These are phyloP conservation scores for Diplazon laetatorius DNA, from an alignment of 2,888 invertebrate species.

Conservation along the genomic window DNA sequence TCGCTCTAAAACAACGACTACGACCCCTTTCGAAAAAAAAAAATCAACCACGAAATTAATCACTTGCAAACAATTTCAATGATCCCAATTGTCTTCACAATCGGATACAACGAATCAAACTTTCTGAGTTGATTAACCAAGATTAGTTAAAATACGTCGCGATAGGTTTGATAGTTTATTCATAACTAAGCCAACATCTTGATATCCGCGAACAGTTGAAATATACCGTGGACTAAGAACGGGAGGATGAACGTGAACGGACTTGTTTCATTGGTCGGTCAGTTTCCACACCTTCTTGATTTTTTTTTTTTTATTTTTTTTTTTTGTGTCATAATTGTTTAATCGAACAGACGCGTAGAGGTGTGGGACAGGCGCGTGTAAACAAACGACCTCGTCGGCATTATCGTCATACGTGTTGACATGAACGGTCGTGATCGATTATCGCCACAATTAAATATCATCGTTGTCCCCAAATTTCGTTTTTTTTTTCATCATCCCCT, in stretches of 20 bases:
- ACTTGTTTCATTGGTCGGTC: slow-evolving; percentile 79
- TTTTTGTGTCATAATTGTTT: slow-evolving; percentile 70
- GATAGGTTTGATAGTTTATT: slow-evolving; percentile 63
- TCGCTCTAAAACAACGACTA: not conserved
- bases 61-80: too few species aligned
- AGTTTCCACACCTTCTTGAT: slow-evolving; percentile 81
- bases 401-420: slow-evolving; percentile 22
- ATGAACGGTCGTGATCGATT: not conserved
- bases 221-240: slow-evolving; percentile 72
- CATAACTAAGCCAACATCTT: slow-evolving; percentile 72
- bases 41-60: too few species aligned
- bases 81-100: too few species aligned
- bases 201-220: slow-evolving; percentile 72
- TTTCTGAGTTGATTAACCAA: slow-evolving; percentile 19
- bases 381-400: slow-evolving; percentile 45
- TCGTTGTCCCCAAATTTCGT: not conserved
- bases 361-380: slow-evolving; percentile 58
- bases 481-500: not conserved
- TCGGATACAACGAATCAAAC: slow-evolving; percentile 2
- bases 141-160: slow-evolving; percentile 32
- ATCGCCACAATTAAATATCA: too few species aligned
- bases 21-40: too few species aligned
- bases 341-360: slow-evolving; percentile 72
- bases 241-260: slow-evolving; percentile 74
- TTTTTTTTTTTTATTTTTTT: too few species aligned